phyloP scores from a whole-genome alignment of 2,113 vertebrate genomes.

The Lipophrys pholis region DNA sequence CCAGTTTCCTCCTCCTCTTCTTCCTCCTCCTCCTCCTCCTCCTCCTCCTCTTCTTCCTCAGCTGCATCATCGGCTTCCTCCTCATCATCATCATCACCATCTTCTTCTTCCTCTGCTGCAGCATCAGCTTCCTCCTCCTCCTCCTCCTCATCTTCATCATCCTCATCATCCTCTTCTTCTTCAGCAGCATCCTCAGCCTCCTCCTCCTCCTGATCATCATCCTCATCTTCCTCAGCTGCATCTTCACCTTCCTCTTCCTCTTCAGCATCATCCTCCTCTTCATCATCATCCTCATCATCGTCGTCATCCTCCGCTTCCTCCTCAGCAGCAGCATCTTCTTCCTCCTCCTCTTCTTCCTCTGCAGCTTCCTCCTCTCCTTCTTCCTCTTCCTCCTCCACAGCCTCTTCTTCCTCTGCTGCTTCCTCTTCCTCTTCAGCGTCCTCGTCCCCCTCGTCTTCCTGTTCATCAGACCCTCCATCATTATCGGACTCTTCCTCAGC shows the following conservation, averaged over 20 bases:
- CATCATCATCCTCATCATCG: neutral
- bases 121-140: neutral
- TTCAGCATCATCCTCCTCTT: neutral
- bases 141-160: neutral
- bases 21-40: constrained; percentile 3
- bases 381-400: neutral
- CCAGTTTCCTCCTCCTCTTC: neutral
- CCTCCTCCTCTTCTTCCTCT: constrained; percentile 8
- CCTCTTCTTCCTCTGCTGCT: neutral
- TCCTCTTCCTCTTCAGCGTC: neutral
- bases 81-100: neutral
- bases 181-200: neutral
- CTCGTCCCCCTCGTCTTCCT: neutral
- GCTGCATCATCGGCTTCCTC: neutral
- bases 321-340: neutral
- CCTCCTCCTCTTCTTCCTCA: neutral
- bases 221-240: neutral
- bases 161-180: neutral
- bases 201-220: neutral
- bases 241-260: neutral
- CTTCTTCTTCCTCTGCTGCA: neutral
- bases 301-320: neutral
- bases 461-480: constrained; percentile 1
- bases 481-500: constrained; percentile 7
- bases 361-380: neutral